These are phyloP conservation scores for Leptonema lineaticorne DNA, from an alignment of 1,140 invertebrate genomes.

Conservation along the genomic window DNA sequence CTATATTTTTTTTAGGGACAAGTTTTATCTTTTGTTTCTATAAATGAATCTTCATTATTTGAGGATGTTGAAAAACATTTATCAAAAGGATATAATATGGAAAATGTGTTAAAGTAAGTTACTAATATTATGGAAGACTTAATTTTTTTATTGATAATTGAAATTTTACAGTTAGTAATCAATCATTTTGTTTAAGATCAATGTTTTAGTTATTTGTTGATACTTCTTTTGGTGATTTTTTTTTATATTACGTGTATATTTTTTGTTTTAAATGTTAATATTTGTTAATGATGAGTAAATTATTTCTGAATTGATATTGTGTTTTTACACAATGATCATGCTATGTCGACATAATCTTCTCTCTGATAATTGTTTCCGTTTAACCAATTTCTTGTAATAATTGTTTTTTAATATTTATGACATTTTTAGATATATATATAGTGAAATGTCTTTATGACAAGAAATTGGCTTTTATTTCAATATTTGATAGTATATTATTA, in stretches of 20 bases:
- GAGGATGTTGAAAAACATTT: conserved; percentile 77
- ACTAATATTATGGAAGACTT: background rate
- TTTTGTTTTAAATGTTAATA: conserved; percentile 5
- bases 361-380: conserved; percentile 31
- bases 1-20: conserved; percentile 67
- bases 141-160: too few species aligned
- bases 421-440: background rate
- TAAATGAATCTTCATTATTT: conserved; percentile 76
- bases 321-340: conserved; percentile 33
- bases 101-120: conserved; percentile 57
- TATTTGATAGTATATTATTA: background rate
- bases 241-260: too few species aligned
- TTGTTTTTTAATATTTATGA: too few species aligned
- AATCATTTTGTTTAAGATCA: too few species aligned
- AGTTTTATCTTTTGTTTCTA: conserved; percentile 89
- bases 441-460: too few species aligned
- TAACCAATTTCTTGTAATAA: background rate
- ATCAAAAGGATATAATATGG: conserved; percentile 59
- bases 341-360: conserved; percentile 42
- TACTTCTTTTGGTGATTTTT: too few species aligned
- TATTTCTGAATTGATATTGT: conserved; percentile 35
- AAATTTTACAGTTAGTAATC: too few species aligned
- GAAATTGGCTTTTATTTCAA: too few species aligned
- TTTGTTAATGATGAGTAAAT: conserved; percentile 31
- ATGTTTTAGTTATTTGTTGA: too few species aligned